phyloP scores from a whole-genome alignment of 2,888 invertebrate genomes.

The Trissoscelio sp. region DNA sequence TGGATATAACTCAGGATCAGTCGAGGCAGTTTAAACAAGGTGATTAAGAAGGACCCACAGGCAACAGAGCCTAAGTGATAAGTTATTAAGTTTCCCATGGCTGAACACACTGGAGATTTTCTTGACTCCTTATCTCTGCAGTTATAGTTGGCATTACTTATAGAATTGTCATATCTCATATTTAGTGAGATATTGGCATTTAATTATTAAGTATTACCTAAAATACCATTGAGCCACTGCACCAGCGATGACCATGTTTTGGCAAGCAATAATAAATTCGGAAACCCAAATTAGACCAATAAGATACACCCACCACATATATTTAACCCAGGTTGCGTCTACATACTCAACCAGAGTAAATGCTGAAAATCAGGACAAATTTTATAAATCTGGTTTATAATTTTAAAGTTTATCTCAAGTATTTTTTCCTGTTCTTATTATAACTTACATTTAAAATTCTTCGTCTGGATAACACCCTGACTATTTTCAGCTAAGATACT shows the following conservation, averaged over 20 bases:
- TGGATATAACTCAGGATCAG: slow-evolving; percentile 95
- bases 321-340: slow-evolving; percentile 91
- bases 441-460: slow-evolving; percentile 79
- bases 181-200: background rate
- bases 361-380: slow-evolving; percentile 81
- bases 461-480: slow-evolving; percentile 74
- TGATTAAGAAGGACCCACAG: slow-evolving; percentile 96
- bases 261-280: slow-evolving; percentile 97
- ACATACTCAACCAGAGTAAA: slow-evolving; percentile 89
- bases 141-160: too few relatives aligned
- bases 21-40: slow-evolving; percentile 95
- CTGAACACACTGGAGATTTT: slow-evolving; percentile 88
- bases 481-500: slow-evolving; percentile 71
- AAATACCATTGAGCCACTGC: slow-evolving; percentile 98
- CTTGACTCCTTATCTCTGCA: slow-evolving; percentile 87
- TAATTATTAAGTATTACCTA: slow-evolving; percentile 84
- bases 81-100: slow-evolving; percentile 90
- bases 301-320: slow-evolving; percentile 96
- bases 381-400: background rate
- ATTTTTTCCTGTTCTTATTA: too few relatives aligned
- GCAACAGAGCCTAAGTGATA: slow-evolving; percentile 98
- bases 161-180: too few relatives aligned
- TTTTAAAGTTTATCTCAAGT: too few relatives aligned
- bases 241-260: slow-evolving; percentile 96
- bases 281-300: slow-evolving; percentile 94